Base-by-base conservation (phyloP, 2,888 invertebrate species). In the Caenorhabditis doughertyi region DNA sequence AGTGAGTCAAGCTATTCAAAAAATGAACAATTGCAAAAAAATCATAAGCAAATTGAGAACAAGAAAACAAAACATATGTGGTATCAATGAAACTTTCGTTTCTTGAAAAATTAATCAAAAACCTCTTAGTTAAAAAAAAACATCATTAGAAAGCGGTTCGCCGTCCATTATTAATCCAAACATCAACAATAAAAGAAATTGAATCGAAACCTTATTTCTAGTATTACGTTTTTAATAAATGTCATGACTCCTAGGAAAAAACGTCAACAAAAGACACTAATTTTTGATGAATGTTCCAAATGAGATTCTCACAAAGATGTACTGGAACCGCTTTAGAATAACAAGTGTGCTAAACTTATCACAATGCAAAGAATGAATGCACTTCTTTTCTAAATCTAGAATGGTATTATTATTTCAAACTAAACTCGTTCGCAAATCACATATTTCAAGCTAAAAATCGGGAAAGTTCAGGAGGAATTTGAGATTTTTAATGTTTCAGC, bases 1-100 rank as follows among this genome's bases (percentile, higher is more conserved):
- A 64, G 85, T 85, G 29, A 77, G 82, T 51, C 9, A 1, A 35
- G 35, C n/a, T n/a, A 18, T 3, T 16, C 16, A 53, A 16, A 39
- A 42, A 3, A 2, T 13, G 2, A 35, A 9, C 8, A 11, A 51
- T 11, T 2, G 18, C 35, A 60, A 44, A 60, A 39, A 25, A 23
- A 27, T 18, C n/a, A 21, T 9, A 21, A 51, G 23, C 5, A 35
- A 9, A 35, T 35, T 35, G 5, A 9, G 9, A 35, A 35, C 35
- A 35, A 35, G 35, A 35, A 35, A 35, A 35, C 35, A 7, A 35
- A 35, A 7, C 5, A 35, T 35, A n/a, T n/a, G n/a, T n/a, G n/a
- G n/a, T n/a, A n/a, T n/a, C n/a, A n/a, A n/a, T n/a, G n/a, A n/a
- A n/a, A n/a, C n/a, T n/a, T n/a, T n/a, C n/a, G n/a, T n/a, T n/a